Conservation (phyloP, 2,888 invertebrate species). For the Chorisops tibialis region DNA sequence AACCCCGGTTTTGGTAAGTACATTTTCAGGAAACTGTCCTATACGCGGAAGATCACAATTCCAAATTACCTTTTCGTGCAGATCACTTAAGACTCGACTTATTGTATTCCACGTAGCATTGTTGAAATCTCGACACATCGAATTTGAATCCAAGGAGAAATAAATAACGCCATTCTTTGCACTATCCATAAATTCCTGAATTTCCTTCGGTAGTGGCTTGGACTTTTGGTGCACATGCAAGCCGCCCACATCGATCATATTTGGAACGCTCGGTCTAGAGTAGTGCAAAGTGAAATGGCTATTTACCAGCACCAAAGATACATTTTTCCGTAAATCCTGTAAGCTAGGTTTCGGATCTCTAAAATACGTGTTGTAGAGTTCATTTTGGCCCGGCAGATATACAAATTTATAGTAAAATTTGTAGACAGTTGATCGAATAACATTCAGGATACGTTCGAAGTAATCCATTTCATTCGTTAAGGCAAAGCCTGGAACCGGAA, state of each 20-base stretch:
- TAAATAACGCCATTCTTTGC: constrained; percentile 52
- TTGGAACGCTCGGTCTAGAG: constrained; percentile 48
- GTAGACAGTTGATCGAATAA: constrained; percentile 40
- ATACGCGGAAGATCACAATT: constrained; percentile 61
- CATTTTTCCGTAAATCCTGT: constrained; percentile 40
- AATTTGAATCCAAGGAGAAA: constrained; percentile 56
- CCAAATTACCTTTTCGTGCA: constrained; percentile 61
- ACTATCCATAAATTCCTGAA: constrained; percentile 48
- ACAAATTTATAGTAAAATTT: constrained; percentile 37
- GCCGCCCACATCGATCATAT: constrained; percentile 51
- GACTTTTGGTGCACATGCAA: constrained; percentile 47
- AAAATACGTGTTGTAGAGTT: constrained; percentile 42
- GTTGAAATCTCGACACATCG: constrained; percentile 54
- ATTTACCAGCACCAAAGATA: constrained; percentile 46
- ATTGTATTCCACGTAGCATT: constrained; percentile 52
- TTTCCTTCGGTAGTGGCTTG: constrained; percentile 44
- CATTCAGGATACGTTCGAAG: constrained; percentile 45
- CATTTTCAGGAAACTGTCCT: constrained; percentile 44
- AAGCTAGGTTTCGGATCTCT: constrained; percentile 40
- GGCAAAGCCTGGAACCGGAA: constrained; percentile 41
- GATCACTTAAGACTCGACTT: constrained; percentile 51
- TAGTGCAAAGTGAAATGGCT: constrained; percentile 46
- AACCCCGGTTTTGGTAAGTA: constrained; percentile 56
- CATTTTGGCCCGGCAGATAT: constrained; percentile 44
- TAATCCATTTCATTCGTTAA: constrained; percentile 48